Evolutionary conservation across 2,113 vertebrate genomes (phyloP).

Genomic region (Atherinomorus stipes): DNA sequence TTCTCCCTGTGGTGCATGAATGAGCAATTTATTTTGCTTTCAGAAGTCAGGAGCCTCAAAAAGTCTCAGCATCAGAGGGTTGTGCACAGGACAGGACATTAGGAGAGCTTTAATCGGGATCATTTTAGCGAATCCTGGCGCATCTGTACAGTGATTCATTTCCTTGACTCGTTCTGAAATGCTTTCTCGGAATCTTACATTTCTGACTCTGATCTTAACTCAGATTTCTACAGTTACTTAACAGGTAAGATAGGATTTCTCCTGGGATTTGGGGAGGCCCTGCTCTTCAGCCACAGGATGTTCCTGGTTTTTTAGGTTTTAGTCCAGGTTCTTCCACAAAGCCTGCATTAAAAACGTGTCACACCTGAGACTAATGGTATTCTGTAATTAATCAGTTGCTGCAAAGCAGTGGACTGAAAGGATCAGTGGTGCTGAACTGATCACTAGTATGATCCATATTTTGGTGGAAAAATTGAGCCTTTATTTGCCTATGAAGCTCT

Average conservation of each 20-base stretch:
- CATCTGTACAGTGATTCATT: not conserved
- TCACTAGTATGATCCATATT: not conserved
- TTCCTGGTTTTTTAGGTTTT: constrained; percentile 26
- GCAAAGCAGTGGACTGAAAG: not conserved
- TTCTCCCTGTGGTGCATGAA: constrained; percentile 58
- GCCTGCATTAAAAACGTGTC: not conserved
- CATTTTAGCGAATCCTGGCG: not conserved
- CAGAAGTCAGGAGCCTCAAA: constrained; percentile 46
- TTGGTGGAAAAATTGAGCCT: not conserved
- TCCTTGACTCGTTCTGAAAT: not conserved
- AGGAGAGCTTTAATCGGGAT: constrained; percentile 11
- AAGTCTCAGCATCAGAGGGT: constrained; percentile 19
- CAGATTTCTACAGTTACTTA: constrained; percentile 13
- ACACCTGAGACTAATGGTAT: not conserved
- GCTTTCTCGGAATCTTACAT: not conserved
- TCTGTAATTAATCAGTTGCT: not conserved
- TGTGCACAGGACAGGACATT: not conserved
- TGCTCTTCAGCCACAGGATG: constrained; percentile 10
- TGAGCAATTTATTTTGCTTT: constrained; percentile 62
- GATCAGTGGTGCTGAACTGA: not conserved
- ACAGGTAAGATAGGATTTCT: constrained; percentile 23
- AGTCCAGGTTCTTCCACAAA: not conserved
- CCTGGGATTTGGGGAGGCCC: constrained; percentile 6
- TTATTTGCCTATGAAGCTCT: not conserved
- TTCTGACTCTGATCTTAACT: not conserved